These are phyloP conservation scores for Clarias platycephalus DNA, from an alignment of 2,797 vertebrate species.

Conservation along the genomic window DNA sequence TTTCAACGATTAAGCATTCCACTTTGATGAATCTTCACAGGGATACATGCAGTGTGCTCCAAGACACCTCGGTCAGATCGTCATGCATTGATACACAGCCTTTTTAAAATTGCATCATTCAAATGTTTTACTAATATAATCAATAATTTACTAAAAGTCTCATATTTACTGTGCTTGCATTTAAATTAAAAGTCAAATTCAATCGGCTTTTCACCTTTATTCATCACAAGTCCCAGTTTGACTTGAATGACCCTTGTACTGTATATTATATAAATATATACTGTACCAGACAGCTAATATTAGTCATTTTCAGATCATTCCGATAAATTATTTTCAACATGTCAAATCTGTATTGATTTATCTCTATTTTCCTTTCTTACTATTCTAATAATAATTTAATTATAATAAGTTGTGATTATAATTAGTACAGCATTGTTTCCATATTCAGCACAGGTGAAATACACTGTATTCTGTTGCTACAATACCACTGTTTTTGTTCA, in stretches of 20 bases:
- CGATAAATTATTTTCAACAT: neutral
- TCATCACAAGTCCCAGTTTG: too few species aligned
- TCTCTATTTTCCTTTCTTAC: neutral
- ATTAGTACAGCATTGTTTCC: neutral
- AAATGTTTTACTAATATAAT: too few species aligned
- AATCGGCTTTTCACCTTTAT: too few species aligned
- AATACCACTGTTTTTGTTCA: neutral
- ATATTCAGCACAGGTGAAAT: neutral
- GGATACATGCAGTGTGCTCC: too few species aligned
- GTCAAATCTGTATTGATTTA: neutral
- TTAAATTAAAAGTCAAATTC: too few species aligned
- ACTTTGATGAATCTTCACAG: too few species aligned
- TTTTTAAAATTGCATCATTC: too few species aligned
- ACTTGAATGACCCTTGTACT: neutral
- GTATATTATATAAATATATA: neutral
- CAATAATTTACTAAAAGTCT: too few species aligned
- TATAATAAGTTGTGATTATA: neutral
- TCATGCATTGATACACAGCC: too few species aligned
- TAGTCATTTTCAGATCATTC: neutral
- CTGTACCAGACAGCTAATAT: neutral
- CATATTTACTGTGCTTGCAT: too few species aligned
- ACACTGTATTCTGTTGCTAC: neutral
- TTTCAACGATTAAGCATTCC: too few species aligned
- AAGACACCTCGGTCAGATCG: too few species aligned
- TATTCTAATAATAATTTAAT: neutral